Conservation (phyloP, 2,113 vertebrate species). For the Triplophysa tibetana region DNA sequence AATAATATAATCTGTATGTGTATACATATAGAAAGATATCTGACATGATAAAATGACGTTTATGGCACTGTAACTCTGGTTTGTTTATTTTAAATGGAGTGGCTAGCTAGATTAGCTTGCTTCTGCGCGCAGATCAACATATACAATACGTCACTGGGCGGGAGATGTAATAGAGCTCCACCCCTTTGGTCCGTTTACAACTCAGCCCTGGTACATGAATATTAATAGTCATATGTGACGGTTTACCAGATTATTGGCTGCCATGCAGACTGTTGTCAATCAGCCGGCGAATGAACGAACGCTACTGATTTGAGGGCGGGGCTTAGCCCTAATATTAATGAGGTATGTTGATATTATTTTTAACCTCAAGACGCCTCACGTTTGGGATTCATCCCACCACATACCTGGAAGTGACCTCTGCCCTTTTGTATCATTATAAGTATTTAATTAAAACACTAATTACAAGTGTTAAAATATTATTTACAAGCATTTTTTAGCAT, state of each 20-base stretch:
- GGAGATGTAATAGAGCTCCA: not conserved
- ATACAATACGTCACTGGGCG: not conserved
- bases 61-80: not conserved
- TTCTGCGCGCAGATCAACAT: conserved; percentile 4
- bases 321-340: no score
- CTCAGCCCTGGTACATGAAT: not conserved
- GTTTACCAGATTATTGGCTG: not conserved
- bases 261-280: not conserved
- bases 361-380: no score
- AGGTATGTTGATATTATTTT: no score
- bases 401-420: no score
- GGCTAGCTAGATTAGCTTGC: not conserved
- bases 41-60: not conserved
- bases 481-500: no score
- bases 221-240: not conserved
- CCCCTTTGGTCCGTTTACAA: not conserved
- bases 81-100: not conserved
- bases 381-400: no score
- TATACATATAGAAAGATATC: not conserved
- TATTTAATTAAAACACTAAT: no score
- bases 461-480: no score
- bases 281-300: no score
- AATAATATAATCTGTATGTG: not conserved
- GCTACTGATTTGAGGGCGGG: no score
- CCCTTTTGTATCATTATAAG: no score